Percentiles rank a stretch among this genome's conserved stretches.
Conservation (phyloP, 2,888 invertebrate species). For the Chrysina gloriosa region DNA sequence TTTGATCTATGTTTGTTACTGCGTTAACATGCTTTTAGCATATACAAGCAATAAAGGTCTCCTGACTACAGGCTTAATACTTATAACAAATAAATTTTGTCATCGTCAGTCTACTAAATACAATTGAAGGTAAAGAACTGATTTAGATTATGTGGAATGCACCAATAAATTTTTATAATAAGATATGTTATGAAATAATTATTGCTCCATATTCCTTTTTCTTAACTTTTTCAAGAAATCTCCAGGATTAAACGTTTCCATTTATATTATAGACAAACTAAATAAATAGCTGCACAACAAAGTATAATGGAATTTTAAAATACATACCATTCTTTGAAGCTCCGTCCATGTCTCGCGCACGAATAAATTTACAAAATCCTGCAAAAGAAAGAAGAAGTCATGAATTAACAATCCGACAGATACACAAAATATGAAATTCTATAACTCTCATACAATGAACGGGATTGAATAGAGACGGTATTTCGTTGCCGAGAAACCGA, state of each 20-base stretch:
- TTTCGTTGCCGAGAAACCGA: slow-evolving; percentile 31
- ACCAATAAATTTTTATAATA: too few relatives aligned
- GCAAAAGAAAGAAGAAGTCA: slow-evolving; percentile 38
- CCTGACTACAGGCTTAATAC: too few relatives aligned
- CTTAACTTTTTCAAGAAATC: too few relatives aligned
- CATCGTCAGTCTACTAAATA: too few relatives aligned
- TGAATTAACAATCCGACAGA: slow-evolving; percentile 41
- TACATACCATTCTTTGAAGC: slow-evolving; percentile 16
- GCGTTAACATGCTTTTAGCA: too few relatives aligned
- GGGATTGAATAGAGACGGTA: slow-evolving; percentile 33
- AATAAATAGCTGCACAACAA: background rate
- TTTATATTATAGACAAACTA: background rate
- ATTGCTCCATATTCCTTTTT: too few relatives aligned
- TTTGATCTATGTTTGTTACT: too few relatives aligned
- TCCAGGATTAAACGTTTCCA: background rate
- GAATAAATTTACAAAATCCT: slow-evolving; percentile 33
- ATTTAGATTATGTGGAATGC: too few relatives aligned
- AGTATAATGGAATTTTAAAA: slow-evolving; percentile 30
- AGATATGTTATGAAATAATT: too few relatives aligned
- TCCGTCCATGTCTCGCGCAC: slow-evolving; percentile 16
- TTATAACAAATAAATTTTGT: too few relatives aligned
- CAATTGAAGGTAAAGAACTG: too few relatives aligned
- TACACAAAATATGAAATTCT: slow-evolving; percentile 39
- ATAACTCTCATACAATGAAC: slow-evolving; percentile 36
- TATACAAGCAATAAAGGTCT: too few relatives aligned